Conservation (phyloP, 2,113 vertebrate genomes). For the Cervus canadensis region DNA sequence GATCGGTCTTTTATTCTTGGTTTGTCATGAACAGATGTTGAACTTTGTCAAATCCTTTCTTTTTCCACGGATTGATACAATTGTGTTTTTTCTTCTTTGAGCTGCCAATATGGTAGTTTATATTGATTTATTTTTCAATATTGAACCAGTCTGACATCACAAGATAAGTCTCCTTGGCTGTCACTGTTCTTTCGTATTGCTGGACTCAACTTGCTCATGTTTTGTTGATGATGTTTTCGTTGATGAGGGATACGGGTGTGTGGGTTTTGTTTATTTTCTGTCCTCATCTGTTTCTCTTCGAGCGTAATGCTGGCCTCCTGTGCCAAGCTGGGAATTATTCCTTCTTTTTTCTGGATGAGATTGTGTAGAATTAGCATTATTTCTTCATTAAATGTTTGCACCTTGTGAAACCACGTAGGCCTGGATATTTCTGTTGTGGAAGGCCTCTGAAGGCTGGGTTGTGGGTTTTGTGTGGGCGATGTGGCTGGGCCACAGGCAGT, state of each 20-base stretch:
- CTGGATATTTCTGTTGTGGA: not conserved
- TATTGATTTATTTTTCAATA: not conserved
- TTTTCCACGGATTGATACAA: not conserved
- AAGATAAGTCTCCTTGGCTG: not conserved
- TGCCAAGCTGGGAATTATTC: too few relatives aligned
- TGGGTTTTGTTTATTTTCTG: not conserved
- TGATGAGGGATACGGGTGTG: not conserved
- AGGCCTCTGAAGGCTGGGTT: not conserved
- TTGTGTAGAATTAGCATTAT: not conserved
- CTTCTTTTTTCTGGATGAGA: not conserved
- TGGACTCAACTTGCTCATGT: fast-evolving
- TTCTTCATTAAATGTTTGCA: not conserved
- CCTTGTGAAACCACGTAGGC: not conserved
- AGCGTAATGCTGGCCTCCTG: not conserved
- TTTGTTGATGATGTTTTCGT: not conserved
- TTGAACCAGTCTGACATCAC: not conserved
- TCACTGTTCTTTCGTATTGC: fast-evolving
- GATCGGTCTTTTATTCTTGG: not conserved
- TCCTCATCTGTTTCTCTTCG: not conserved
- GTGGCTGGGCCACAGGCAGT: fast-evolving
- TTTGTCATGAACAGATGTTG: not conserved
- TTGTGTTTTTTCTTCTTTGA: not conserved
- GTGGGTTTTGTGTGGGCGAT: not conserved
- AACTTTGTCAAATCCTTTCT: not conserved
- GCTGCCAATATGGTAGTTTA: fast-evolving